Evolutionary conservation across 2,797 vertebrate species (phyloP), one percentile per base, ranked within the genome.

Genomic region (Cirrhinus molitorella): DNA sequence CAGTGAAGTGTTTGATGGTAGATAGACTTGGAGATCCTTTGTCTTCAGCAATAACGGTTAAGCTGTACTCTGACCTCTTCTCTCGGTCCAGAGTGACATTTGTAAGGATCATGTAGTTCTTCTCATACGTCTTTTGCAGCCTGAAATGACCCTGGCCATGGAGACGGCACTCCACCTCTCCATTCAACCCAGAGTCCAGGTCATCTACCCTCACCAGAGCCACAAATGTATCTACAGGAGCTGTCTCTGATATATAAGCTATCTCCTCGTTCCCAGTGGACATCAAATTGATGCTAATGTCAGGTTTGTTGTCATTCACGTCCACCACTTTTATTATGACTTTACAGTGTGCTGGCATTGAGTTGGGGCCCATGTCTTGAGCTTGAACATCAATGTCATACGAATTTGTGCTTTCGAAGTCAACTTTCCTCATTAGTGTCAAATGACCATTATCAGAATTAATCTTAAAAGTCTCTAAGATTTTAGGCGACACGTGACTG

Each of bases 291-390:
- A 99, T 95, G 85, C 94, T 97, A 70, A 99, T 98, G 84, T 99
- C 97, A 0, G 98, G 98, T 23, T 96, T 98, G 87, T 99, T 99
- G 91, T 99, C 98, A 37, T 99, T 99, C 19, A 99, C 95, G 0
- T 99, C 98, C 10, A 96, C 95, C 81, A 99, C 91, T 88, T 97
- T 97, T 76, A 99, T 96, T 86, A 97, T 94, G 91, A 99, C 98
- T 92, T 98, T 99, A 93, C 98, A 99, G 85, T 98, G 97, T 23
- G 97, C 97, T 0, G 98, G 98, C 92, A 99, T 99, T 1, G 98
- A 98, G 93, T 99, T 99, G 0, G 98, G 98, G 83, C 98, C 98
- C 95, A 98, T 89, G 88, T 99, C 98, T 88, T 99, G 98, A 37
- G 97, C 98, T 84, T 99, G 98, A 1, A 97, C 96, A 1, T 99